phyloP scores from a whole-genome alignment of 2,113 vertebrate genomes.

The Oriolus oriolus region DNA sequence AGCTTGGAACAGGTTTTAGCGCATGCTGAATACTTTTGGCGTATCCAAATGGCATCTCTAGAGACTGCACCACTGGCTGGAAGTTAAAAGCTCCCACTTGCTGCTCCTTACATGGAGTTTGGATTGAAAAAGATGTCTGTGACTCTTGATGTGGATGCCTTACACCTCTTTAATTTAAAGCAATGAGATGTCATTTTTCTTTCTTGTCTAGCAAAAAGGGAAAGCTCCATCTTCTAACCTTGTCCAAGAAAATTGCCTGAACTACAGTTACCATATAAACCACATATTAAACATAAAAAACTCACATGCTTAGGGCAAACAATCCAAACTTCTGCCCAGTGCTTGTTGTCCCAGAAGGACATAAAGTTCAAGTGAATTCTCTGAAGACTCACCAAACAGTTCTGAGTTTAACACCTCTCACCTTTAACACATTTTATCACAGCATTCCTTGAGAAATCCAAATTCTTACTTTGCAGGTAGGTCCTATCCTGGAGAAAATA shows the following conservation, averaged over 20 bases:
- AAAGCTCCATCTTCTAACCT: not conserved
- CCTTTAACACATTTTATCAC: not conserved
- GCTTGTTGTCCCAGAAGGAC: not conserved
- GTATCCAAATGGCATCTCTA: not conserved
- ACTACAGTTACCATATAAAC: not conserved
- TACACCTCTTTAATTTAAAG: not conserved
- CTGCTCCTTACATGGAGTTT: not conserved
- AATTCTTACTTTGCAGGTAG: not conserved
- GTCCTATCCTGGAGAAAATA: not conserved
- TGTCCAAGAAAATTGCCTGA: not conserved
- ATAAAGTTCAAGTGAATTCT: not conserved
- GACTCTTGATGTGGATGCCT: not conserved
- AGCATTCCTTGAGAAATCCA: not conserved
- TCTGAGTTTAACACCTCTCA: not conserved
- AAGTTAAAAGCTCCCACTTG: not conserved
- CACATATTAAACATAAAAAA: not conserved
- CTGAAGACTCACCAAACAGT: not conserved
- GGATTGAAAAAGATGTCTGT: not conserved
- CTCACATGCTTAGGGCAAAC: not conserved
- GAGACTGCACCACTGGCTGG: not conserved
- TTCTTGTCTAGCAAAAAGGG: not conserved
- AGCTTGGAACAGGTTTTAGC: not conserved
- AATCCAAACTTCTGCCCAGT: not conserved
- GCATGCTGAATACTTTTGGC: accelerated
- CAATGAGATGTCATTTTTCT: not conserved